These are phyloP conservation scores for Eucera pruinosa DNA, from an alignment of 2,888 invertebrate species.

Conservation along the genomic window DNA sequence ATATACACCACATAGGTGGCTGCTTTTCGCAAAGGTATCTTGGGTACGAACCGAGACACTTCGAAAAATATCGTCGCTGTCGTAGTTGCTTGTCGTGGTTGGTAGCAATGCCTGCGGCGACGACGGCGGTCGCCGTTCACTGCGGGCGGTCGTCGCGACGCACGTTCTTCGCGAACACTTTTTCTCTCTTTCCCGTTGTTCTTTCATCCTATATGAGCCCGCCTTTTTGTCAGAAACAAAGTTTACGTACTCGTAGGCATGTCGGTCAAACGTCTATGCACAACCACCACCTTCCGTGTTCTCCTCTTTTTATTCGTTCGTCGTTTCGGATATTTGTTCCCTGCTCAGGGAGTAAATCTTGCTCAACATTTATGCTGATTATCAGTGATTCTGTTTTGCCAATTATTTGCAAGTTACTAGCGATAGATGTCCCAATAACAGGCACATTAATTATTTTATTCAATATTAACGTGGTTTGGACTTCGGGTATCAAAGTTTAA, in stretches of 20 bases:
- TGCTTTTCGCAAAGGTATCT: constrained; percentile 68
- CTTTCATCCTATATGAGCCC: constrained; percentile 45
- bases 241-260: constrained; percentile 48
- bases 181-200: constrained; percentile 51
- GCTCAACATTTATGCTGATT: constrained; percentile 28
- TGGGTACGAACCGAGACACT: constrained; percentile 62
- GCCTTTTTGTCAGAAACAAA: constrained; percentile 43
- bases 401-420: not conserved
- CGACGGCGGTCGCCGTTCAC: constrained; percentile 61
- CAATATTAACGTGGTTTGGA: too few relatives aligned
- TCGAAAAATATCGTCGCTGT: constrained; percentile 67
- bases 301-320: constrained; percentile 7
- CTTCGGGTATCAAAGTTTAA: too few relatives aligned
- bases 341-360: not conserved
- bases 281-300: not conserved
- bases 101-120: constrained; percentile 50
- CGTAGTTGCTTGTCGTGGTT: constrained; percentile 54
- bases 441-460: too few relatives aligned
- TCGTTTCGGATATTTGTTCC: constrained; percentile 11
- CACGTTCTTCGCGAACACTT: constrained; percentile 53
- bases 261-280: constrained; percentile 43
- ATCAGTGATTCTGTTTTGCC: not conserved
- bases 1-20: constrained; percentile 69
- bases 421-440: too few relatives aligned
- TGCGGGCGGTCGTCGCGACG: constrained; percentile 71